Conservation (phyloP, 1,140 invertebrate species). For the Sesamia nonagrioides region DNA sequence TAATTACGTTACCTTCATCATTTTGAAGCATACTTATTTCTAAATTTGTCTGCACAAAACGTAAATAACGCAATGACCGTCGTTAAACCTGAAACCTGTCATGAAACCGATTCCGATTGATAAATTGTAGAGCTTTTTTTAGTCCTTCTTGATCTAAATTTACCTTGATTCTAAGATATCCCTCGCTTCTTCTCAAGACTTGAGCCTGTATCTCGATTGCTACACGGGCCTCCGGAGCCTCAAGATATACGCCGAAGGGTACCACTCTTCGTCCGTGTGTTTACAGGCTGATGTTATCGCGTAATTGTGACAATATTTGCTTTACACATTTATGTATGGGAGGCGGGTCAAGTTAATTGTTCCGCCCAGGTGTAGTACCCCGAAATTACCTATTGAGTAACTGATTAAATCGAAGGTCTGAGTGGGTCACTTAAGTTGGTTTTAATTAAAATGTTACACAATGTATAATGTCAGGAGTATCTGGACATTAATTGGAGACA, state of each 20-base stretch:
- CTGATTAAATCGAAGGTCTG: conserved; percentile 53
- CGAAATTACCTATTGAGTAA: conserved; percentile 53
- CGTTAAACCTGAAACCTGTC: too few species aligned
- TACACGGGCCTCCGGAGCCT: conserved; percentile 55
- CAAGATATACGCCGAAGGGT: conserved; percentile 76
- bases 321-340: conserved; percentile 69
- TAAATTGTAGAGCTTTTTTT: too few species aligned
- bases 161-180: background rate
- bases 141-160: too few species aligned
- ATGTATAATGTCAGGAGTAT: conserved; percentile 18
- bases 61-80: too few species aligned
- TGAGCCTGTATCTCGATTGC: conserved; percentile 55
- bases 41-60: too few species aligned
- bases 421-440: conserved; percentile 47
- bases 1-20: too few species aligned
- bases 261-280: conserved; percentile 72
- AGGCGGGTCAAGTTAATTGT: conserved; percentile 72
- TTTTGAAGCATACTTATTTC: too few species aligned
- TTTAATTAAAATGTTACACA: conserved; percentile 51
- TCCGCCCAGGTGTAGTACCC: conserved; percentile 44
- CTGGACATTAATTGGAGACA: conserved; percentile 4
- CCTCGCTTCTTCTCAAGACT: conserved; percentile 34
- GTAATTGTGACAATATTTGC: conserved; percentile 86
- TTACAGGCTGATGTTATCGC: conserved; percentile 83
- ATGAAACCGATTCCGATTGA: too few species aligned